Evolutionary conservation across 2,113 vertebrate species (phyloP), one percentile per base, ranked within the genome.

Genomic region (Zosterops borbonicus): DNA sequence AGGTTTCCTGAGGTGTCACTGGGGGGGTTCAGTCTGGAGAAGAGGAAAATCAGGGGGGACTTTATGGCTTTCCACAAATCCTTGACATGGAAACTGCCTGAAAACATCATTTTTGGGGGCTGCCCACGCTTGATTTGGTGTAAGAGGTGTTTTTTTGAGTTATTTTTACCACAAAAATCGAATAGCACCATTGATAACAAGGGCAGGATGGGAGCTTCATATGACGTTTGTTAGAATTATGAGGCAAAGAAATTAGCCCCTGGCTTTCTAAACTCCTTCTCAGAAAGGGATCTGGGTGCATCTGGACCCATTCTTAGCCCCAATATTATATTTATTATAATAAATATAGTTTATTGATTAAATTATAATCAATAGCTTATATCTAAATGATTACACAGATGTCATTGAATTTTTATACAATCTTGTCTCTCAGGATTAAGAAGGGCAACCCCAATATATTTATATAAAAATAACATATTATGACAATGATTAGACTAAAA

Each of bases 71-170:
- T 20, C 5, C 29, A 49, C 22, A 50, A 12, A 5, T 24, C 39
- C 42, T n/a, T 37, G 63, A 17, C 8, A 64, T 1, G 49, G 29
- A n/a, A 82, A 41, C 18, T 41, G 4, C 49, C 39, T 52, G 50
- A 16, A 47, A 94, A 74, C 16, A 35, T 29, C 41, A 53, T 11
- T 8, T 62, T 16, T n/a, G n/a, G 37, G 50, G n/a, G n/a, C n/a
- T n/a, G n/a, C n/a, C n/a, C 0, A 0, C 10, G n/a, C 47, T 53
- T 29, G 14, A 55, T 68, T 46, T 46, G 55, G 22, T 53, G 14
- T 31, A 41, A 50, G 20, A 19, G 50, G 31, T 37, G 10, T 53
- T 90, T 76, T 53, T 69, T 93, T 47, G 22, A 62, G n/a, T 29
- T 42, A n/a, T 39, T 86, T 93, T 86, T 2, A 3, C 55, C 21